Percentiles rank a stretch among this genome's conserved stretches.
Conservation (phyloP, 2,113 vertebrate genomes). For the Podarcis muralis region DNA sequence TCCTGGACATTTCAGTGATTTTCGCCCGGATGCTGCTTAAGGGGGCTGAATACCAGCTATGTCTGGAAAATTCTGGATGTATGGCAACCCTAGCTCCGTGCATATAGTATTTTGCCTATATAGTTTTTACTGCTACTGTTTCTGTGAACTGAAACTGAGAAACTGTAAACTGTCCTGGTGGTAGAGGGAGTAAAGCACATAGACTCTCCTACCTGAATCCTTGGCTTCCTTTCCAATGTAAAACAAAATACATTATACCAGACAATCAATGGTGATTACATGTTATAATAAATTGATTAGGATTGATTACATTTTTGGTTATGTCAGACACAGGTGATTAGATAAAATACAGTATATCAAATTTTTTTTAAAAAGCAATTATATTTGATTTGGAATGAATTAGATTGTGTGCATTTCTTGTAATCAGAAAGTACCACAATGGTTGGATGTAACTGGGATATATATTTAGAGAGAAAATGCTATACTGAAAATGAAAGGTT, state of each 20-base stretch:
- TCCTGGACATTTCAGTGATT: no score
- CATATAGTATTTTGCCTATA: no score
- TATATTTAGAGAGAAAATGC: no score
- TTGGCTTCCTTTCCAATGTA: not conserved
- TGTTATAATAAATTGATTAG: not conserved
- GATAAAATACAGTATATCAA: no score
- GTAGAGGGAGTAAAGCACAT: not conserved
- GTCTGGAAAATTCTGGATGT: no score
- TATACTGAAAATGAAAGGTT: not conserved
- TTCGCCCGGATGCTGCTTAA: no score
- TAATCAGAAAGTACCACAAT: not conserved
- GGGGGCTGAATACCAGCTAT: no score
- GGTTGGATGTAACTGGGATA: not conserved
- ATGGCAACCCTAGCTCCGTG: no score
- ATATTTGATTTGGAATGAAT: not conserved
- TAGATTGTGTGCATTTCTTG: not conserved
- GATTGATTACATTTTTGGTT: not conserved
- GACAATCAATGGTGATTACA: not conserved
- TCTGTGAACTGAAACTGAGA: no score
- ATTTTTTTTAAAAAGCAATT: not conserved
- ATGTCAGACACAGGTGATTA: not conserved
- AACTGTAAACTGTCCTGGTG: not conserved
- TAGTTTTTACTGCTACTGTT: no score
- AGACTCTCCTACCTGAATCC: not conserved
- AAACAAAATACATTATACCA: not conserved